A percentile compares a stretch with the other conserved stretches of the same genome.
Conservation (phyloP, 2,888 invertebrate genomes). For the Pterostichus madidus region DNA sequence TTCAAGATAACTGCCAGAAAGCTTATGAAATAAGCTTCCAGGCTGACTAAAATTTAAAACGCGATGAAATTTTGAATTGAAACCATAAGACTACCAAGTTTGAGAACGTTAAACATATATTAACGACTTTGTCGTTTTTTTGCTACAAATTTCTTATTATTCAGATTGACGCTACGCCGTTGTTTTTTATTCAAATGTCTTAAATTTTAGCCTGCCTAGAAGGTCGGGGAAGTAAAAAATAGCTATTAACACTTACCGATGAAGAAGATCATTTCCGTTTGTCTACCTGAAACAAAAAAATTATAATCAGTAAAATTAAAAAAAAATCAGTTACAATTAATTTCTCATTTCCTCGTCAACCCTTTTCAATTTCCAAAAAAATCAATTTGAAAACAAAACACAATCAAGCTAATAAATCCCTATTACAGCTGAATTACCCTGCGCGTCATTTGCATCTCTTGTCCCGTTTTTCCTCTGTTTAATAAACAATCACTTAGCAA, state of each 20-base stretch:
- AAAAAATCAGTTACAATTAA: constrained; percentile 5
- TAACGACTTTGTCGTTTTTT: no score
- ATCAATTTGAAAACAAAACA: constrained; percentile 24
- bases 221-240: neutral
- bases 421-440: constrained; percentile 15
- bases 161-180: no score
- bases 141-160: no score
- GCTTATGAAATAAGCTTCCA: no score
- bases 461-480: constrained; percentile 6
- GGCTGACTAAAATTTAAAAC: no score
- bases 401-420: constrained; percentile 32
- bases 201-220: no score
- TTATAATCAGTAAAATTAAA: neutral
- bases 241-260: neutral
- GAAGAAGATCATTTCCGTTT: neutral
- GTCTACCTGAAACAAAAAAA: constrained; percentile 20
- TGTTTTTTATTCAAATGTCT: no score
- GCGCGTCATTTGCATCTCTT: constrained; percentile 14
- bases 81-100: no score
- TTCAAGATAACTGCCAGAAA: no score
- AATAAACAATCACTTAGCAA: constrained; percentile 30
- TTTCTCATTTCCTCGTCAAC: constrained; percentile 6
- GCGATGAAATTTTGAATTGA: no score
- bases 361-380: neutral
- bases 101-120: no score